Base-by-base conservation (phyloP, 1,140 invertebrate species). In the Zaprionus vittiger region DNA sequence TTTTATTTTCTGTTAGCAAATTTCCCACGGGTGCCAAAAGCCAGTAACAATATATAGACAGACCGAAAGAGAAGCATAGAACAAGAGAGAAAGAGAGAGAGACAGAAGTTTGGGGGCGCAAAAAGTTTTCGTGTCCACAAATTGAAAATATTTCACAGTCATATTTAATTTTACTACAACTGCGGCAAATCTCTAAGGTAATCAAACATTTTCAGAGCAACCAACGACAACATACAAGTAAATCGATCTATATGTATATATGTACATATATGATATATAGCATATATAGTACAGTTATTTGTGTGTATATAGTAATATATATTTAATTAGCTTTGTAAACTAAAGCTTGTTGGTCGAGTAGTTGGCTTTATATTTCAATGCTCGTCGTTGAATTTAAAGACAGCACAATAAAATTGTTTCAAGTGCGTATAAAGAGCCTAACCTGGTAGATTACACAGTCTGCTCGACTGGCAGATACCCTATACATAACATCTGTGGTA, bases 1-100 rank as follows among this genome's bases (percentile, higher is more conserved):
- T 90, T 89, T 89, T 90, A 90, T 90, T 90, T 90, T 90, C 85
- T 85, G 86, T 90, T 90, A 90, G 86, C 73, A 90, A 85, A 90
- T 90, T 90, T 90, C 85, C 85, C 85, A 91, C 79, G 85, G 86
- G 85, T 85, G 74, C 55, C 66, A 63, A 68, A 65, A 74, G 55
- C 38, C 76, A 81, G 81, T 73, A 81, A 83, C 81, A 80, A 80
- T 47, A 73, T 37, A 74, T 38, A 64, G 14, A 49, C n/a, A 62
- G 34, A 85, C 61, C 55, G 66, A 72, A 28, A 60, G 31, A 52
- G 44, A 65, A 24, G 60, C 7, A 52, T 15, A 52, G 20, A 79
- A 67, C 59, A 47, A 76, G 37, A 69, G 20, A 17, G 22, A 20
- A 11, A 22, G 17, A 62, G 6, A 38, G 14, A 52, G 37, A 7